A percentile compares a stretch with the other conserved stretches of the same genome.
phyloP scores from a whole-genome alignment of 2,113 vertebrate genomes.

The Miniopterus natalensis region DNA sequence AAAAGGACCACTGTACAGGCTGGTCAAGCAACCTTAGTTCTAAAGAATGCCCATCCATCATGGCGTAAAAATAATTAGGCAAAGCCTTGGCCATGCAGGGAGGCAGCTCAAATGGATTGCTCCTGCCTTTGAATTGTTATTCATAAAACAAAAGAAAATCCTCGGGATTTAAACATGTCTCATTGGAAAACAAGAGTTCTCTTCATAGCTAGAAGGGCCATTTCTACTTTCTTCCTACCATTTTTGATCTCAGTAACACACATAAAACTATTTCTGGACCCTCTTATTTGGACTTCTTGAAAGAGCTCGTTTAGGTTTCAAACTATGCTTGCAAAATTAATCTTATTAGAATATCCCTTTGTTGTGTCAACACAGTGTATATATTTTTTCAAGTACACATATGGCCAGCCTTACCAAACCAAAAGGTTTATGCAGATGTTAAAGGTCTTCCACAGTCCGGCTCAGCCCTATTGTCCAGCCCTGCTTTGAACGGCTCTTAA shows the following conservation, averaged over 20 bases:
- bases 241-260: background rate
- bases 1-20: background rate
- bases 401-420: background rate
- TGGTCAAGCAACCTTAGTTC: background rate
- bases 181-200: background rate
- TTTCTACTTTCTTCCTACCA: background rate
- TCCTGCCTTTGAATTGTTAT: slow-evolving; percentile 28
- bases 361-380: background rate
- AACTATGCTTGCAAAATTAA: background rate
- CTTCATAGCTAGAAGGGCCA: background rate
- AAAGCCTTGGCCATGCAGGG: background rate
- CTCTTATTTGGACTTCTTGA: background rate
- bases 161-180: background rate
- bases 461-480: background rate
- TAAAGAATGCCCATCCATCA: background rate
- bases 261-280: background rate
- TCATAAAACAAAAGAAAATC: slow-evolving; percentile 24
- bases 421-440: slow-evolving; percentile 24
- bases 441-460: background rate
- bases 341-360: background rate
- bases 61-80: background rate
- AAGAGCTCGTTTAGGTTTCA: background rate
- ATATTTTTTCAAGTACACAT: background rate
- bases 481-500: background rate
- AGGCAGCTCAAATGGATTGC: background rate